Evolutionary conservation across 2,888 invertebrate genomes (phyloP).

Genomic region (Xylocampa areola): DNA sequence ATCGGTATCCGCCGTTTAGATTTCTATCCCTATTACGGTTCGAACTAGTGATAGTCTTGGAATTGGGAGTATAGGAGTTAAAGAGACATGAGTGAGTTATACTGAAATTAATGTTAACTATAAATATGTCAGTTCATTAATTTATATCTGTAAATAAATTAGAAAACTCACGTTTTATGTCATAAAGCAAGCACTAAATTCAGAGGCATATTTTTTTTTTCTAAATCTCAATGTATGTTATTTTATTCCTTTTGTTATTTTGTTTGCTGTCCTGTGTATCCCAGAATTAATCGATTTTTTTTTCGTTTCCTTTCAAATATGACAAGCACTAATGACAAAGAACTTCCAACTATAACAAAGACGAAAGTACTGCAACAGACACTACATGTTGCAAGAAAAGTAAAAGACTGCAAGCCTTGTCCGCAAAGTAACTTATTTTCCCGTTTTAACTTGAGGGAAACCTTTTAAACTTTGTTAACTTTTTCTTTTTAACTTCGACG

Average conservation of each 20-base stretch:
- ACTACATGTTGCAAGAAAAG: constrained; percentile 27
- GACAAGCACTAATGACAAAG: no score
- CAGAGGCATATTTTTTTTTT: no score
- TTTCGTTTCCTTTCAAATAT: no score
- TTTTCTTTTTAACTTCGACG: constrained; percentile 24
- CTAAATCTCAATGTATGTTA: no score
- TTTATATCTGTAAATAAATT: no score
- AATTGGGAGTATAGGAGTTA: neutral
- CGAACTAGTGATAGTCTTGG: constrained; percentile 17
- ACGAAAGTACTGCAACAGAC: constrained; percentile 27
- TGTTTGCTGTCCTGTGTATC: no score
- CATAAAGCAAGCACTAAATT: no score
- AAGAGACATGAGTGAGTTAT: neutral
- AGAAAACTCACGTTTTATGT: no score
- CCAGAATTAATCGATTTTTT: no score
- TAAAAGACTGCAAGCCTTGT: constrained; percentile 28
- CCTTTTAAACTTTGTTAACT: constrained; percentile 47
- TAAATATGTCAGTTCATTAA: no score
- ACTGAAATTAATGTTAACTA: no score
- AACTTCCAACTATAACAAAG: neutral
- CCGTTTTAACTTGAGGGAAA: constrained; percentile 42
- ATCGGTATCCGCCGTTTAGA: constrained; percentile 21
- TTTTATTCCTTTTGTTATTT: no score
- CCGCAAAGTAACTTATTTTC: constrained; percentile 39
- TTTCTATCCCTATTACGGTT: constrained; percentile 17